Percentiles rank a stretch among this genome's conserved stretches.
phyloP scores from a whole-genome alignment of 2,888 invertebrate genomes.

The Tipula unca region DNA sequence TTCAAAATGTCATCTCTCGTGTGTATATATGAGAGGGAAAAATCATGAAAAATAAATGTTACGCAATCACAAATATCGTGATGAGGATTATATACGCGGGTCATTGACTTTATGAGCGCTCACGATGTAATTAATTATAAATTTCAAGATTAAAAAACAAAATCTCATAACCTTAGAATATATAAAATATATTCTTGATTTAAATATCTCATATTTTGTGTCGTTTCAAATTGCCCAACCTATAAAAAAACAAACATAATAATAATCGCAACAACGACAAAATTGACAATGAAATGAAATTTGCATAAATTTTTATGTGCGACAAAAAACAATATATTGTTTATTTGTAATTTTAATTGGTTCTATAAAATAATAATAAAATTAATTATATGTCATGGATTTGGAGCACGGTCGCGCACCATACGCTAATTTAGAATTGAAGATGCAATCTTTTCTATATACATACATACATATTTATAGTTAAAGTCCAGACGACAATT shows the following conservation, averaged over 20 bases:
- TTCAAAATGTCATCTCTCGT: not conserved
- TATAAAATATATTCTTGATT: not conserved
- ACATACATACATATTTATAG: not conserved
- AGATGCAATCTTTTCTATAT: not conserved
- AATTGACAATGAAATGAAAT: slow-evolving; percentile 3
- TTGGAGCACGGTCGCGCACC: not conserved
- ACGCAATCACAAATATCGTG: not conserved
- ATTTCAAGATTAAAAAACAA: not conserved
- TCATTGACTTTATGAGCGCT: not conserved
- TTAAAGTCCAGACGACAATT: not conserved
- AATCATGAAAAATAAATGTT: not conserved
- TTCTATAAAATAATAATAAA: not conserved
- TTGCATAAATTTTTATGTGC: slow-evolving; percentile 2
- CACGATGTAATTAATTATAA: not conserved
- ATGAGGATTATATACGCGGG: not conserved
- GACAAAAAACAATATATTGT: not conserved
- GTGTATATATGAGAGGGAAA: not conserved
- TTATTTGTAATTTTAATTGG: not conserved
- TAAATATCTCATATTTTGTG: not conserved
- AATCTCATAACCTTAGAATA: not conserved
- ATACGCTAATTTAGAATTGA: not conserved
- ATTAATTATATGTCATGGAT: not conserved
- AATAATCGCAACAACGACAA: slow-evolving; percentile 3
- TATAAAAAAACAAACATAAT: not conserved
- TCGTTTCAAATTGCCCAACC: not conserved